Evolutionary conservation across 2,113 vertebrate species (phyloP), one percentile per base, ranked within the genome.

Genomic region (Ardeotis arabs): DNA sequence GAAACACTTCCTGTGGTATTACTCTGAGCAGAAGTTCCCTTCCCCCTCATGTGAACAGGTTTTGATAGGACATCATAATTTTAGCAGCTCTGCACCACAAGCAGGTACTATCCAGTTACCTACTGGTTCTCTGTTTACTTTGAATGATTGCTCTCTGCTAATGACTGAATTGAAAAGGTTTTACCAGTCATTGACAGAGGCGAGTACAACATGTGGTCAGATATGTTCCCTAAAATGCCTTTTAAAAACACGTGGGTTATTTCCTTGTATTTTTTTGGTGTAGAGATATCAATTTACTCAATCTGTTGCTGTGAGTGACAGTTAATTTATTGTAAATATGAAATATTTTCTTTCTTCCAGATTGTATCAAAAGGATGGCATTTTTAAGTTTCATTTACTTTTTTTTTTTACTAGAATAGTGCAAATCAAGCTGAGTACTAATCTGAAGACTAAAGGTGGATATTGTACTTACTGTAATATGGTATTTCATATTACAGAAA

Each of bases 1-100:
- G 98, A 98, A 98, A 97, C 96, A 90, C 52, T 95, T 95, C 53
- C 89, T 91, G 50, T 67, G 72, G 70, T 66, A 37, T 91, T 94
- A 81, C 68, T 91, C 50, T 59, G 73, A 90, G 90, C 67, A 97
- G 60, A 82, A 77, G 47, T 35, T 62, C 74, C 37, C 80, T 78
- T 27, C 23, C 41, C 17, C 47, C 33, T 25, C 18, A 18, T 4
- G 28, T 87, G 96, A 95, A 85, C 73, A 62, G 45, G 87, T 76
- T 89, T 55, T 93, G 91, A 69, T 96, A 94, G 94, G 93, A 91
- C 82, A 6, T 92, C 62, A 66, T 60, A 31, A 92, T 95, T 96
- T 64, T 97, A 82, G 93, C 91, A 96, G 84, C 76, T 94, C 72
- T 69, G 28, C 84, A 81, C 76, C 84, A 78, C 63, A 58, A 90